These are phyloP conservation scores for Gouania willdenowi DNA, from an alignment of 2,797 vertebrate species.

Conservation along the genomic window DNA sequence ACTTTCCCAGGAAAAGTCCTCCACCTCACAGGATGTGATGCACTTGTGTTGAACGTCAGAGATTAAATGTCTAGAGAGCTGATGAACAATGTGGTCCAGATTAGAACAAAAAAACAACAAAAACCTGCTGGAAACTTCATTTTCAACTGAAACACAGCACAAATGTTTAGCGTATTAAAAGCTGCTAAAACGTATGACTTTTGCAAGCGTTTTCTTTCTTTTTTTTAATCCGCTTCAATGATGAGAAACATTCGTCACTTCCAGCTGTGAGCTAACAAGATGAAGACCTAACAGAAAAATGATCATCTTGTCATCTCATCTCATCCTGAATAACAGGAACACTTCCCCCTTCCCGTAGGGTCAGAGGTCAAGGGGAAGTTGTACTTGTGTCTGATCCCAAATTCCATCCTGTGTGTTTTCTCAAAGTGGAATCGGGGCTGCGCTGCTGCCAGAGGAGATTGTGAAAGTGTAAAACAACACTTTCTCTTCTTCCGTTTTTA, in stretches of 20 bases:
- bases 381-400: conserved; percentile 63
- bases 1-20: conserved; percentile 46
- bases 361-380: conserved; percentile 69
- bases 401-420: conserved; percentile 75
- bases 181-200: too few relatives aligned
- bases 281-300: too few relatives aligned
- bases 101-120: too few relatives aligned
- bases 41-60: conserved; percentile 3
- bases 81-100: conserved; percentile 6
- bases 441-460: conserved; percentile 44
- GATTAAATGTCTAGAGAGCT: not conserved
- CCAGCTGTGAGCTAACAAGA: too few relatives aligned
- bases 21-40: conserved; percentile 28
- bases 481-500: conserved; percentile 24
- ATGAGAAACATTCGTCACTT: too few relatives aligned
- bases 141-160: too few relatives aligned
- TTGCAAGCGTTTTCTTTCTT: too few relatives aligned
- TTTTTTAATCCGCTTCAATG: too few relatives aligned
- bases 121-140: not conserved
- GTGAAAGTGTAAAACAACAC: conserved; percentile 63
- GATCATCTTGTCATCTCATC: too few relatives aligned
- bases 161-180: too few relatives aligned
- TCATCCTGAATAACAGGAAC: conserved; percentile 71
- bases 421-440: conserved; percentile 44
- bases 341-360: conserved; percentile 55